Evolutionary conservation across 2,797 vertebrate species (phyloP), one percentile per base, ranked within the genome.

Genomic region (Sylvia borin): DNA sequence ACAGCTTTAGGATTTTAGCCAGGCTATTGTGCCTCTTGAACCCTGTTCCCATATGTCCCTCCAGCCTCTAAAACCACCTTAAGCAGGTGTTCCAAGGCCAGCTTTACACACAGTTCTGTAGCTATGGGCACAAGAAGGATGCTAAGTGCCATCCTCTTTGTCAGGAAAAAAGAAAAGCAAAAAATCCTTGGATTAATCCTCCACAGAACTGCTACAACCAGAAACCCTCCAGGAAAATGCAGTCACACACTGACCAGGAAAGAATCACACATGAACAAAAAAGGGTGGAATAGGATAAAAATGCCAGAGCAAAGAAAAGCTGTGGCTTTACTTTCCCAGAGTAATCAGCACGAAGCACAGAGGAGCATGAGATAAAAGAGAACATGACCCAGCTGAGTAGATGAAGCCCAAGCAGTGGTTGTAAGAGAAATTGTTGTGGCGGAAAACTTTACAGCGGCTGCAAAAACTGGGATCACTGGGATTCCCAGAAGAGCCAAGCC

Each of bases 321-420:
- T 34, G 31, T 20, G 45, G 36, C 20, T 85, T 72, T 40, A 32
- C 11, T 43, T 66, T 27, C 45, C 16, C 40, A 20, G 31, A 73
- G 13, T 7, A 85, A 53, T 22, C n/a, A 62, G 71, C 34, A 72
- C 14, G 74, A 75, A 77, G 26, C 40, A 50, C 2, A 34, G 15
- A 38, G 43, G 14, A 81, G 8, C 24, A 27, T 12, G 25, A 76
- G 11, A 61, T 47, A 76, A 79, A 82, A 68, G 24, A 55, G 36
- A 93, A 51, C 47, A 55, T 0, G 0, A 70, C 36, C 0, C 4
- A 25, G 51, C 66, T 75, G 24, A 81, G 64, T 0, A 71, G 62
- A 38, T 20, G 40, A 93, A 72, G 54, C 15, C 34, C 48, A 70
- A 71, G 34, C 29, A 54, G 53, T 6, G 42, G 32, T 5, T 87